Percentiles rank a stretch among this genome's conserved stretches.
These are phyloP conservation scores for Ostrea denselamellosa DNA, from an alignment of 1,140 invertebrate genomes.

Conservation along the genomic window DNA sequence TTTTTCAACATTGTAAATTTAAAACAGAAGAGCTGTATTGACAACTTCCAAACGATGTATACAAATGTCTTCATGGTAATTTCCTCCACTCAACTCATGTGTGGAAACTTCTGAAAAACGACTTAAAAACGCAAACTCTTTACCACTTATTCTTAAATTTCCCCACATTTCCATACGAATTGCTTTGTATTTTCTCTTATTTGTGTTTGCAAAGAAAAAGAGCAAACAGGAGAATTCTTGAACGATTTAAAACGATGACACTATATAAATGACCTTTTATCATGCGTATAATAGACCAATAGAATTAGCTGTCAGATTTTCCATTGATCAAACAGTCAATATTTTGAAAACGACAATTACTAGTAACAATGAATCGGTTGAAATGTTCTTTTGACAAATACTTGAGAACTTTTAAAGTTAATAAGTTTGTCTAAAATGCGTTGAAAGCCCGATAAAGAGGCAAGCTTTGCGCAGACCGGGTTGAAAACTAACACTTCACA, in stretches of 20 bases:
- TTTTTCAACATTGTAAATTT: too few species aligned
- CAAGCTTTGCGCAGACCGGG: not conserved
- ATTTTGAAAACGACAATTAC: conserved; percentile 38
- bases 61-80: too few species aligned
- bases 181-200: not conserved
- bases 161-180: not conserved
- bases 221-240: not conserved
- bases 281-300: not conserved
- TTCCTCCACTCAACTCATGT: too few species aligned
- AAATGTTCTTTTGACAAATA: conserved; percentile 37
- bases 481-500: not conserved
- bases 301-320: not conserved
- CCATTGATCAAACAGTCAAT: conserved; percentile 36
- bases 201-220: not conserved
- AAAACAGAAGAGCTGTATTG: too few species aligned
- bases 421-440: conserved; percentile 17
- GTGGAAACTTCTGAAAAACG: not conserved
- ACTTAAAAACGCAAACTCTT: not conserved
- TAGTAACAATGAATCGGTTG: not conserved
- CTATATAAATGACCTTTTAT: conserved; percentile 13
- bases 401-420: conserved; percentile 31
- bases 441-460: not conserved
- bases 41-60: too few species aligned
- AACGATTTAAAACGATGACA: conserved; percentile 28
- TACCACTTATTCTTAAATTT: not conserved